phyloP scores from a whole-genome alignment of 1,140 invertebrate species.

The Cydia splendana region DNA sequence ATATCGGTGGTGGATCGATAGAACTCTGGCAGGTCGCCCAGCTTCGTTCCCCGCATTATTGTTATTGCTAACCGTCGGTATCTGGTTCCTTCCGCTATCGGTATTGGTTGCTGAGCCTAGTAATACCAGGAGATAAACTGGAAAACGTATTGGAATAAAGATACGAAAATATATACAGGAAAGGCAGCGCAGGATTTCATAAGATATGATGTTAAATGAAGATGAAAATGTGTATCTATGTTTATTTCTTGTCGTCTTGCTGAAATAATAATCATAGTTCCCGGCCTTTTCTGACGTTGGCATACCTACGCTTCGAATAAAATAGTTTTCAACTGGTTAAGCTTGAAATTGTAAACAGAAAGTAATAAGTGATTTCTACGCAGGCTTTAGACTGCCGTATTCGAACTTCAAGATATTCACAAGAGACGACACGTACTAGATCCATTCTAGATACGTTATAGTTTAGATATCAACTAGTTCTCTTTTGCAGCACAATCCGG shows the following conservation, averaged over 20 bases:
- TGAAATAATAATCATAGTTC: background rate
- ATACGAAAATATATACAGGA: slow-evolving; percentile 36
- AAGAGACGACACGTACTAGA: too few relatives aligned
- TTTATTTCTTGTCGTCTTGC: slow-evolving; percentile 8
- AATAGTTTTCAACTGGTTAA: background rate
- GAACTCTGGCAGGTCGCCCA: slow-evolving; percentile 75
- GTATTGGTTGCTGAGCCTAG: slow-evolving; percentile 68
- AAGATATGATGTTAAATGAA: slow-evolving; percentile 20
- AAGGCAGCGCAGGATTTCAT: slow-evolving; percentile 4
- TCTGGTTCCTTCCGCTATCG: slow-evolving; percentile 61
- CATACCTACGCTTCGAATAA: background rate
- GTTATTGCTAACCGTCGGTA: slow-evolving; percentile 73
- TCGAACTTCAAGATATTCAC: too few relatives aligned
- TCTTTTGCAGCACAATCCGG: too few relatives aligned
- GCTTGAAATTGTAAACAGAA: background rate
- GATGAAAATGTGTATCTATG: slow-evolving; percentile 21
- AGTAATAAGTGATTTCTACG: background rate
- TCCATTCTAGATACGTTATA: too few relatives aligned
- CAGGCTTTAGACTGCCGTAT: too few relatives aligned
- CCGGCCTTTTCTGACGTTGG: background rate
- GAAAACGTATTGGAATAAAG: slow-evolving; percentile 44
- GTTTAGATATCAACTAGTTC: too few relatives aligned
- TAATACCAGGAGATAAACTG: slow-evolving; percentile 57
- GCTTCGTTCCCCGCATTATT: slow-evolving; percentile 72
- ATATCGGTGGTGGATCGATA: slow-evolving; percentile 65